Base-by-base conservation (phyloP, 2,113 vertebrate species). In the Rhadina sibilatrix region DNA sequence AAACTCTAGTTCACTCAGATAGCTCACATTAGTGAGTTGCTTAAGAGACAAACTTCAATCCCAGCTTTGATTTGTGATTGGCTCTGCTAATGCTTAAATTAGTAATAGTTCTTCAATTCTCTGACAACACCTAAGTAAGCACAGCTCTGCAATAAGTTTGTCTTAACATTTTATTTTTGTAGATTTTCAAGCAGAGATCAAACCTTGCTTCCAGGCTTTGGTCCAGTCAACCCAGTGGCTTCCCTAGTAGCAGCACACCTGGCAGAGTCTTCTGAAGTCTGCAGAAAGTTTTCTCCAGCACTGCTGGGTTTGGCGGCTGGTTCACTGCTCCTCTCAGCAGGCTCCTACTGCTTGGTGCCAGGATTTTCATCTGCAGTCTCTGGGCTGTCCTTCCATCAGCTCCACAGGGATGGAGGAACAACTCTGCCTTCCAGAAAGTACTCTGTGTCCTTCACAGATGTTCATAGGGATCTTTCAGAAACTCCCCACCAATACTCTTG, bases 291-390 rank as follows among this genome's bases (percentile, higher is more conserved):
- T 86, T 83, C 56, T 59, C 68, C 40, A 35, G 25, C 71, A 70
- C 82, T 1, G 18, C 75, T 83, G 86, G 25, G n/a, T 70, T 96
- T 96, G 94, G 92, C 76, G 76, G 56, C 52, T 69, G 59, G 72
- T 89, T 89, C 4, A 0, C 68, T 90, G 16, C 12, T 93, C 25
- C 23, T 86, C 79, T 90, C 70, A 3, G 64, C 90, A 88, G 54
- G 75, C 13, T 81, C 10, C 53, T 68, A 31, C 31, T 4, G 3
- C 21, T 70, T 83, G 80, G 71, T 93, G 95, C 94, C 82, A 83
- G 89, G 60, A 83, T 92, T 96, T 93, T 95, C 83, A 94, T 68
- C 86, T 93, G 94, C 92, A 92, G 76, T 93, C 83, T 78, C 86
- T 90, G 89, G 83, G 72, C 56, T 66, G 68, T 83, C 79, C 86